A percentile compares a stretch with the other conserved stretches of the same genome.
Evolutionary conservation across 2,797 vertebrate genomes (phyloP).

Genomic region (Knipowitschia caucasica): DNA sequence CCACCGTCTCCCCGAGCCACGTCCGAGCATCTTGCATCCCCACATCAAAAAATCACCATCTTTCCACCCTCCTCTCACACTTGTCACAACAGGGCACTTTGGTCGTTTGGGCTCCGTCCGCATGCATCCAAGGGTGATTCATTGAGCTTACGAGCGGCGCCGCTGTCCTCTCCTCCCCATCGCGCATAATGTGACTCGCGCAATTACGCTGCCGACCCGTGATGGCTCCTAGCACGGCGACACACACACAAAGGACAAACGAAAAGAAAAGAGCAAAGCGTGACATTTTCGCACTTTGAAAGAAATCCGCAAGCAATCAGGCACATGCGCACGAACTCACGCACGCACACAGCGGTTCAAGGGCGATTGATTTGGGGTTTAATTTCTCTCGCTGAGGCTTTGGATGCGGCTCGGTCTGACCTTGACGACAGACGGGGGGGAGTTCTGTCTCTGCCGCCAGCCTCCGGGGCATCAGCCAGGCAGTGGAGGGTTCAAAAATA

Average conservation of each 20-base stretch:
- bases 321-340: not conserved
- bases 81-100: conserved; percentile 25
- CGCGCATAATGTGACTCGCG: conserved; percentile 17
- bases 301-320: conserved; percentile 28
- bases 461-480: conserved; percentile 7
- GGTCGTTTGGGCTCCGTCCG: conserved; percentile 41
- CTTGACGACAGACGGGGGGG: conserved; percentile 59
- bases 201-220: conserved; percentile 46
- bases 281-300: conserved; percentile 25
- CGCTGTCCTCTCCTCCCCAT: conserved; percentile 8
- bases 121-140: conserved; percentile 39
- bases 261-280: conserved; percentile 9
- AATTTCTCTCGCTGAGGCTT: conserved; percentile 64
- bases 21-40: conserved; percentile 48
- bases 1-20: conserved; percentile 38
- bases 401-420: conserved; percentile 64
- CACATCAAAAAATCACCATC: conserved; percentile 55
- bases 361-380: conserved; percentile 75
- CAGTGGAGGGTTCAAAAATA: not conserved
- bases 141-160: conserved; percentile 28
- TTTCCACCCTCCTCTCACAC: conserved; percentile 24
- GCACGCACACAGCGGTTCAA: conserved; percentile 39
- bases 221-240: conserved; percentile 36
- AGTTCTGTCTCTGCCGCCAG: conserved; percentile 47
- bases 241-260: conserved; percentile 22